A percentile compares a stretch with the other conserved stretches of the same genome.
Conservation (phyloP, 2,113 vertebrate genomes). For the Cyanoramphus novaezelandiae region DNA sequence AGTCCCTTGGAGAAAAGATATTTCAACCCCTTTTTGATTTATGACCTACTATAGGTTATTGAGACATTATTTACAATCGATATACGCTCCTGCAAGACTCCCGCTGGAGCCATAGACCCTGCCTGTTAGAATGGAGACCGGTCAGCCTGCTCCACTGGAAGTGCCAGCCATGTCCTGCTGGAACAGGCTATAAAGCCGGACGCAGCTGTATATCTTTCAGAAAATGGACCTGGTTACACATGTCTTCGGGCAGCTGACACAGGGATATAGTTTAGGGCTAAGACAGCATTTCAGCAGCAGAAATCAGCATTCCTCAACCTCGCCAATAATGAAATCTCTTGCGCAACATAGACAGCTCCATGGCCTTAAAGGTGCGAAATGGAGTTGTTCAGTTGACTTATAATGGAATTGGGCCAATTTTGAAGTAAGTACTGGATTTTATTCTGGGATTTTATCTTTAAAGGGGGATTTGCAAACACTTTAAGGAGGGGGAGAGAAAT, state of each 20-base stretch:
- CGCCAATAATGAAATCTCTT: background rate
- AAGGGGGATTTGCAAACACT: conserved; percentile 61
- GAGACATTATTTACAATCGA: conserved; percentile 75
- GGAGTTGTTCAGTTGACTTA: conserved; percentile 48
- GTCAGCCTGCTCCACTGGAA: conserved; percentile 48
- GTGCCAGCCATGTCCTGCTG: conserved; percentile 46
- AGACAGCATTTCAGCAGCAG: conserved; percentile 1
- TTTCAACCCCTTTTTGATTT: conserved; percentile 70
- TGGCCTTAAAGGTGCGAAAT: conserved; percentile 48
- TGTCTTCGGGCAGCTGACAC: conserved; percentile 44
- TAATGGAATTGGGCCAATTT: conserved; percentile 41
- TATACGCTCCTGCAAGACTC: conserved; percentile 62
- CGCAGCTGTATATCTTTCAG: conserved; percentile 54
- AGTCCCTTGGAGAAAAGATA: conserved; percentile 58
- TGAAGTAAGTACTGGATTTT: background rate
- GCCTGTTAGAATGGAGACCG: conserved; percentile 29
- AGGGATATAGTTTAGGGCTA: background rate
- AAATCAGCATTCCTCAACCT: conserved; percentile 5
- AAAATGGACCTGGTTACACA: conserved; percentile 48
- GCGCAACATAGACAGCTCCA: background rate
- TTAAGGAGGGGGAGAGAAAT: background rate
- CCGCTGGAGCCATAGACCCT: conserved; percentile 59
- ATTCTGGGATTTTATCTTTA: conserved; percentile 57
- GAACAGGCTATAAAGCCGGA: conserved; percentile 43
- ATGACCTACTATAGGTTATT: conserved; percentile 68